Base-by-base conservation (phyloP, 35 echinoderm and acorn worm species). In the Patiria miniata region DNA sequence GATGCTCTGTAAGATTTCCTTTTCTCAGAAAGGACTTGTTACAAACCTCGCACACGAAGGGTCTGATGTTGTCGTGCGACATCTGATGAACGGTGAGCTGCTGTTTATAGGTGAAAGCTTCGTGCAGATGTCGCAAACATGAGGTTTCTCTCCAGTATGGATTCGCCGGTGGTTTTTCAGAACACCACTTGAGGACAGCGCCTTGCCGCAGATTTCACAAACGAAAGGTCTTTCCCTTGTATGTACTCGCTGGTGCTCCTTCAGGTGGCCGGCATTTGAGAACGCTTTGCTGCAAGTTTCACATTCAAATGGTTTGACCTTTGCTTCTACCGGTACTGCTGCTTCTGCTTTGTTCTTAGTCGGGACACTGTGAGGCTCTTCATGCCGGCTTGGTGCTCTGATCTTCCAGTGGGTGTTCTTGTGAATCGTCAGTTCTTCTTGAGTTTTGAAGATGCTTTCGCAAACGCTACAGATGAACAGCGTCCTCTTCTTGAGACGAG, bases 151-250 rank as follows among this genome's bases (percentile, higher is more conserved):
- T 39, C 86, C 81, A 1, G 89, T 92, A 51, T 96, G 94, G 39
- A 51, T 52, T 17, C 89, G 79, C 14, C 40, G 22, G 21, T 96
- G 94, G 6, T 87, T 83, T 32, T 89, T 91, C 16, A 91, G 52
- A 51, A 78, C 86, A 18, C 85, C 68, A 14, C 83, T 85, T 26
- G 78, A 76, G 22, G 50, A 50, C 69, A 96, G 92, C 40, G 73
- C 52, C 30, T 89, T 84, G 3, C 73, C 80, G 77, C 94, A 96
- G 39, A 68, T 53, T 14, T 87, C 21, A 51, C 94, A 96, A 18
- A 42, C 52, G 42, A 83, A 96, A 2, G 90, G 94, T 22, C 83
- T 87, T 36, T 92, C 86, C 10, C 94, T 89, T 19, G 90, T 96
- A 39, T 96, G 94, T 8, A 84, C 78, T 21, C 94, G 44, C 7